Percentiles rank a stretch among this genome's conserved stretches.
phyloP scores from a whole-genome alignment of 2,113 vertebrate species.

The Lepisosteus osseus region DNA sequence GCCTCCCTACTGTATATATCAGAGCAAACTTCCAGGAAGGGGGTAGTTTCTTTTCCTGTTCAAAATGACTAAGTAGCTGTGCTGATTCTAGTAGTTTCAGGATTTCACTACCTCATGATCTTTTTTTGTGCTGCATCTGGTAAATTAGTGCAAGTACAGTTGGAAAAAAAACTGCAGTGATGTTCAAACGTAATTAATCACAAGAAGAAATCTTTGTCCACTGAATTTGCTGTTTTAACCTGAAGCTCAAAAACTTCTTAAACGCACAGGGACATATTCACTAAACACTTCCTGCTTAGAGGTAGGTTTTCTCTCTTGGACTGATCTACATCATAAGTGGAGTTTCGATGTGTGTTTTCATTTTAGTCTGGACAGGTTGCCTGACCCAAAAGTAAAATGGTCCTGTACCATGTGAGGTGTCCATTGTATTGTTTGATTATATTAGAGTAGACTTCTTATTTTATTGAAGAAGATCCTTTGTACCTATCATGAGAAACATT shows the following conservation, averaged over 20 bases:
- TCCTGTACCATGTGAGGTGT: too few species aligned
- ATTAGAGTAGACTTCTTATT: too few species aligned
- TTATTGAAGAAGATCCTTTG: too few species aligned
- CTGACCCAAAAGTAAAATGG: too few species aligned
- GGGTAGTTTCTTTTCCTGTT: background rate
- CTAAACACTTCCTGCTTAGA: too few species aligned
- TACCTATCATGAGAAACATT: too few species aligned
- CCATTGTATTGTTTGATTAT: too few species aligned
- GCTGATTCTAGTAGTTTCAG: background rate
- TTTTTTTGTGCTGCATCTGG: background rate
- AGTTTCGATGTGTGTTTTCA: too few species aligned
- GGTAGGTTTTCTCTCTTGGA: too few species aligned
- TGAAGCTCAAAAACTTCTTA: background rate
- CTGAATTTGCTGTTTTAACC: background rate
- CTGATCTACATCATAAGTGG: too few species aligned
- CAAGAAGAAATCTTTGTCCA: background rate
- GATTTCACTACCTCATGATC: background rate
- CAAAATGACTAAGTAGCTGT: background rate
- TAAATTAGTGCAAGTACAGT: background rate
- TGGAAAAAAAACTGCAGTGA: background rate
- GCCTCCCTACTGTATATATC: background rate
- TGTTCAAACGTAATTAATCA: background rate
- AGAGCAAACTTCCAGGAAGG: background rate
- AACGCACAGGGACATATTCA: too few species aligned
- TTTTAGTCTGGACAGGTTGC: too few species aligned